A percentile compares a stretch with the other conserved stretches of the same genome.
phyloP scores from a whole-genome alignment of 2,113 vertebrate species.

The Cephalopterus ornatus region DNA sequence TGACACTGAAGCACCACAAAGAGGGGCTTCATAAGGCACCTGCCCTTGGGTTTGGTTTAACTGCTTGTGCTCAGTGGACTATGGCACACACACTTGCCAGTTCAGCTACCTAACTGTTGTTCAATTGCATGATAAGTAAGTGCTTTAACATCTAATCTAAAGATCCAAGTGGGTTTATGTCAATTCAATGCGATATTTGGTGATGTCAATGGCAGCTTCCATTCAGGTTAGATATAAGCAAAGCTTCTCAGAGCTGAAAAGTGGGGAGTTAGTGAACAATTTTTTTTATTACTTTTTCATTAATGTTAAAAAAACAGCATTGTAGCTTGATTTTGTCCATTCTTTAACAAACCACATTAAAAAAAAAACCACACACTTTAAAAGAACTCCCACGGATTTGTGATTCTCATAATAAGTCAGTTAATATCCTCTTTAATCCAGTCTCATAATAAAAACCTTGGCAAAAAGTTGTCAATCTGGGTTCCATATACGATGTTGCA shows the following conservation, averaged over 20 bases:
- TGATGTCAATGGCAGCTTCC: neutral
- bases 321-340: neutral
- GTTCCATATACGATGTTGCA: neutral
- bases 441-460: neutral
- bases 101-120: neutral
- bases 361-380: neutral
- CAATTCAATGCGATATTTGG: fast-evolving
- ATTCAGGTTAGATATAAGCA: neutral
- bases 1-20: neutral
- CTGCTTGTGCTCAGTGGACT: neutral
- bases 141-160: neutral
- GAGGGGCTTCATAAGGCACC: neutral
- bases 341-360: neutral
- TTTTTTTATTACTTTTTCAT: neutral
- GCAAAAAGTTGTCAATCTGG: neutral
- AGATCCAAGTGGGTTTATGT: neutral
- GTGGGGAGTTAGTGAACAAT: neutral
- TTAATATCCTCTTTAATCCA: neutral
- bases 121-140: neutral
- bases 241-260: neutral
- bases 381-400: neutral
- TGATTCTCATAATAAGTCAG: neutral
- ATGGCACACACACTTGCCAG: neutral
- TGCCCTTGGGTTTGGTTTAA: neutral
- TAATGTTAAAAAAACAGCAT: neutral